These are phyloP conservation scores for Xylocopa sonorina DNA, from an alignment of 1,140 invertebrate species.

Conservation along the genomic window DNA sequence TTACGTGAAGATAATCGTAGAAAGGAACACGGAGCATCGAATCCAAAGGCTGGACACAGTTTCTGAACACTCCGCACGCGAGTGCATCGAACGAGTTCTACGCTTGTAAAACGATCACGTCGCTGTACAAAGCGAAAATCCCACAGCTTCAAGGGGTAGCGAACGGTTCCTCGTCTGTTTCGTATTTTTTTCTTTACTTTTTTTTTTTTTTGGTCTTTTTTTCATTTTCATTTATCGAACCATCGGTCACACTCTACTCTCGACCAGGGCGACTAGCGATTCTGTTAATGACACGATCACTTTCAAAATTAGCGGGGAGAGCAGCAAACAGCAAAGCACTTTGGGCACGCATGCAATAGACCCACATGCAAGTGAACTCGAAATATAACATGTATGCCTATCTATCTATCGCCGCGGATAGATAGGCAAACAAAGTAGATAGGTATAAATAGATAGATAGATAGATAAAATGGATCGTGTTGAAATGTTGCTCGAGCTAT, in stretches of 20 bases:
- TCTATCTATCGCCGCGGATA: conserved; percentile 46
- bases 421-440: conserved; percentile 75
- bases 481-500: conserved; percentile 16
- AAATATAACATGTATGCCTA: conserved; percentile 57
- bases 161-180: background rate
- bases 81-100: background rate
- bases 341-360: conserved; percentile 80
- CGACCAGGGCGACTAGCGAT: conserved; percentile 33
- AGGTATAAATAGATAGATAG: conserved; percentile 44
- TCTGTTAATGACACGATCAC: conserved; percentile 55
- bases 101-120: background rate
- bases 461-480: conserved; percentile 48
- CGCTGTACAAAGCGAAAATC: background rate
- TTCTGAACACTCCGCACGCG: background rate
- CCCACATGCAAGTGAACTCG: conserved; percentile 78
- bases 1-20: background rate
- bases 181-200: background rate
- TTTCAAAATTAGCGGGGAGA: conserved; percentile 69
- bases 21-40: background rate
- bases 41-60: background rate
- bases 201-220: background rate
- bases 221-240: conserved; percentile 1
- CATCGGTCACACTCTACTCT: conserved; percentile 32
- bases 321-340: conserved; percentile 80
- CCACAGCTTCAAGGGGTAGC: background rate